Conservation (phyloP, 2,113 vertebrate genomes). For the Turnix velox region DNA sequence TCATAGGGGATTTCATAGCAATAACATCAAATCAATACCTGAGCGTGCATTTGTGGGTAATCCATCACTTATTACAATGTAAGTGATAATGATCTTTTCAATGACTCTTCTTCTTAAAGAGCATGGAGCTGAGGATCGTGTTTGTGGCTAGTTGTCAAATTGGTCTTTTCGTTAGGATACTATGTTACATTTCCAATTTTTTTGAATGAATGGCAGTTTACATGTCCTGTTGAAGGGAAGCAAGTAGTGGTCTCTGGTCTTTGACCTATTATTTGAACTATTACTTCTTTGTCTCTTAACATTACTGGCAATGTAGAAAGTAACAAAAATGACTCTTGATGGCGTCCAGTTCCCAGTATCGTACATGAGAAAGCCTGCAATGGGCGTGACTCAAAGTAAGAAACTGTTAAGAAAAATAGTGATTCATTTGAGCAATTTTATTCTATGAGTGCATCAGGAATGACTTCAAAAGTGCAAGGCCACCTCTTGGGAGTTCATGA, state of each 20-base stretch:
- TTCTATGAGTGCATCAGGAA: neutral
- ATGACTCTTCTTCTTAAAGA: neutral
- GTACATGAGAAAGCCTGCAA: neutral
- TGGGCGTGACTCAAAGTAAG: neutral
- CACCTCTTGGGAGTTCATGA: neutral
- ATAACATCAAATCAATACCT: slow-evolving; percentile 90
- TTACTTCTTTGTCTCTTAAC: neutral
- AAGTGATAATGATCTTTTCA: slow-evolving; percentile 56
- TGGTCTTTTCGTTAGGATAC: neutral
- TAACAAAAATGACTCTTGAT: neutral
- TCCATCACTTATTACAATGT: slow-evolving; percentile 90
- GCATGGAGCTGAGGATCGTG: neutral
- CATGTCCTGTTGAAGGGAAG: neutral
- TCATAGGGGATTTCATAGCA: slow-evolving; percentile 89
- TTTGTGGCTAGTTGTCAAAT: neutral
- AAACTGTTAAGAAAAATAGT: neutral
- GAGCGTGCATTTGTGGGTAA: slow-evolving; percentile 89
- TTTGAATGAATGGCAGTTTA: neutral
- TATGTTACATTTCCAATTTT: neutral
- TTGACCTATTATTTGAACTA: neutral
- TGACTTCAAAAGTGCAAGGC: neutral
- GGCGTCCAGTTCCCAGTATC: neutral
- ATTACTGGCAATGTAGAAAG: neutral
- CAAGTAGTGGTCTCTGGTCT: neutral
- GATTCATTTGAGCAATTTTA: neutral